Evolutionary conservation across 2,113 vertebrate species (phyloP).

Genomic region (Empidonax alnorum): DNA sequence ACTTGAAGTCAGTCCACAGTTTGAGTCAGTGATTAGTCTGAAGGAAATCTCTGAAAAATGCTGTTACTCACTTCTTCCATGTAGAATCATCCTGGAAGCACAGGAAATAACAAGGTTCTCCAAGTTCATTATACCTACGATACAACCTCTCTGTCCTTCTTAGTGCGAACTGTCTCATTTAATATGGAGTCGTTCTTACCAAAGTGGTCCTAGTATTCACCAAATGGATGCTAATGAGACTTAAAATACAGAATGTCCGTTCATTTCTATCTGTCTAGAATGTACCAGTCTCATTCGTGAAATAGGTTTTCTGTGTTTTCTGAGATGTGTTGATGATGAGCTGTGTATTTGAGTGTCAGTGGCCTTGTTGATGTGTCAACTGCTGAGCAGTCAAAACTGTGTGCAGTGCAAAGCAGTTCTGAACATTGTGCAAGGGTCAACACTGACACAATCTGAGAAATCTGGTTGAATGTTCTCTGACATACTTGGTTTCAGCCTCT

Average conservation of each 20-base stretch:
- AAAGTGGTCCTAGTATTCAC: background rate
- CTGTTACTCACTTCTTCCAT: background rate
- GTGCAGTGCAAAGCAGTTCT: background rate
- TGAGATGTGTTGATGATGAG: background rate
- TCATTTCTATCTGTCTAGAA: background rate
- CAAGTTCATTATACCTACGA: background rate
- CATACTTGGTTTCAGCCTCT: background rate
- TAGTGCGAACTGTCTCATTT: background rate
- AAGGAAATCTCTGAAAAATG: background rate
- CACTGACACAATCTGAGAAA: background rate
- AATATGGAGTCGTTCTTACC: background rate
- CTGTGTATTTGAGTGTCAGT: background rate
- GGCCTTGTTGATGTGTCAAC: background rate
- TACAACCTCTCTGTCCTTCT: background rate
- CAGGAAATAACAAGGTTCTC: background rate
- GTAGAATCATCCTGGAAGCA: background rate
- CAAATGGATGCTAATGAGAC: background rate
- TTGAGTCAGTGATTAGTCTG: background rate
- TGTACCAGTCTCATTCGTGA: accelerated
- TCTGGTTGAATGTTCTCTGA: background rate
- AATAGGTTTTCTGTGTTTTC: background rate
- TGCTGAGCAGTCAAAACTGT: background rate
- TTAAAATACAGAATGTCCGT: background rate
- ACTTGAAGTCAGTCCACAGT: background rate
- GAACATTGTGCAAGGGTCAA: background rate